Base-by-base conservation (phyloP, 2,113 vertebrate genomes). In the Peromyscus californicus region DNA sequence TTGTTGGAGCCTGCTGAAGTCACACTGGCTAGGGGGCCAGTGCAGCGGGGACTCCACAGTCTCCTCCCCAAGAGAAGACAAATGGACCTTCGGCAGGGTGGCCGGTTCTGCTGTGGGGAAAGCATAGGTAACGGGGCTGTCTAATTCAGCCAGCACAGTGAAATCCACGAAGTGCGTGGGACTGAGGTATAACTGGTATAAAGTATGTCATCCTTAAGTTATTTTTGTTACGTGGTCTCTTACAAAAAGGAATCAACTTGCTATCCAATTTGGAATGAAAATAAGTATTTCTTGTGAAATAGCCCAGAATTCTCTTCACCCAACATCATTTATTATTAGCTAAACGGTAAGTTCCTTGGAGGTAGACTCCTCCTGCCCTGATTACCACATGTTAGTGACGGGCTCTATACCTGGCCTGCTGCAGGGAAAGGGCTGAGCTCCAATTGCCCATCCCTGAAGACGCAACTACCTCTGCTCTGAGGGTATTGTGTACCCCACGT, bases 241-340 rank as follows among this genome's bases (percentile, higher is more conserved):
- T 63, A 79, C 5, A 36, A 93, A 69, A 91, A 95, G 83, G 67
- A 88, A 88, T 51, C 0, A 11, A n/a, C 16, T 89, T 36, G 54
- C 65, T 89, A 39, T 78, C 69, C 36, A 42, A 54, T n/a, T 67
- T 83, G 42, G 92, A 79, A 95, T 24, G 79, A 93, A 96, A 93
- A 94, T 48, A 94, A 95, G 1, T 57, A 94, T 59, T 96, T 94
- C 95, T 93, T 69, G 54, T 92, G 67, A 96, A 84, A 95, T 0
- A 65, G 76, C 26, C 78, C 70, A 65, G 42, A 93, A 78, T 74
- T 54, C 51, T 83, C 65, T 96, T 86, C 79, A 86, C 1, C 79
- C 3, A 4, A 45, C 10, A 10, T 74, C 84, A 65, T 88, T 75
- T 90, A 90, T 48, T 42, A 75, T 36, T 59, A 54, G 8, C 26